These are phyloP conservation scores for Atlantisia rogersi DNA, from an alignment of 2,113 vertebrate genomes.

Conservation along the genomic window DNA sequence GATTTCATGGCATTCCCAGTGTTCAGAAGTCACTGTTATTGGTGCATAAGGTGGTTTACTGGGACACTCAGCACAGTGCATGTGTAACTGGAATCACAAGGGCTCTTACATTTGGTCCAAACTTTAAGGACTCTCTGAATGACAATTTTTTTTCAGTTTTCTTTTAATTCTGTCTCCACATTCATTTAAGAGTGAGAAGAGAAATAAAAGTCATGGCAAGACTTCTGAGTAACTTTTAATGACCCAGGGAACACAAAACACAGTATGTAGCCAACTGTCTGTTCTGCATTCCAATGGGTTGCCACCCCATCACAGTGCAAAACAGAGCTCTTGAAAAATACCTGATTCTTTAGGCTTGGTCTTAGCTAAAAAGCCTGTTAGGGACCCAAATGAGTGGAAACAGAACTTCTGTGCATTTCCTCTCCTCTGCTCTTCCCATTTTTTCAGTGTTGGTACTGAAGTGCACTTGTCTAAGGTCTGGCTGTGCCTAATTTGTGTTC, in stretches of 20 bases:
- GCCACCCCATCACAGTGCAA: not conserved
- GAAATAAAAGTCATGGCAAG: fast-evolving
- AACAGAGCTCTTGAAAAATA: not conserved
- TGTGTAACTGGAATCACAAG: not conserved
- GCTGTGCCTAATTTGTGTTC: not conserved
- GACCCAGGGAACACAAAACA: not conserved
- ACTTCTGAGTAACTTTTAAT: not conserved
- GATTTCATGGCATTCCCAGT: not conserved
- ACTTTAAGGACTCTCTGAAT: not conserved
- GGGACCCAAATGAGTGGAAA: not conserved
- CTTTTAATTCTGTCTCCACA: not conserved
- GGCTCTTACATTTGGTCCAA: fast-evolving
- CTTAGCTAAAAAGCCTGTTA: not conserved
- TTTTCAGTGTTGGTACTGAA: not conserved
- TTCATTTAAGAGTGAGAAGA: not conserved
- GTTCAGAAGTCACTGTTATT: not conserved
- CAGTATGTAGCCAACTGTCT: fast-evolving
- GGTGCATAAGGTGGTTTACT: not conserved
- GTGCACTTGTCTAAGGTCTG: not conserved
- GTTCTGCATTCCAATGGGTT: not conserved
- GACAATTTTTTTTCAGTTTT: fast-evolving
- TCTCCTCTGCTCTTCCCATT: not conserved
- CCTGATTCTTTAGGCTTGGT: not conserved
- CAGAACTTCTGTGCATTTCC: not conserved
- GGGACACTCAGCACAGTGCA: fast-evolving